These are phyloP conservation scores for Ciconia boyciana DNA, from an alignment of 2,113 vertebrate genomes.

Conservation along the genomic window DNA sequence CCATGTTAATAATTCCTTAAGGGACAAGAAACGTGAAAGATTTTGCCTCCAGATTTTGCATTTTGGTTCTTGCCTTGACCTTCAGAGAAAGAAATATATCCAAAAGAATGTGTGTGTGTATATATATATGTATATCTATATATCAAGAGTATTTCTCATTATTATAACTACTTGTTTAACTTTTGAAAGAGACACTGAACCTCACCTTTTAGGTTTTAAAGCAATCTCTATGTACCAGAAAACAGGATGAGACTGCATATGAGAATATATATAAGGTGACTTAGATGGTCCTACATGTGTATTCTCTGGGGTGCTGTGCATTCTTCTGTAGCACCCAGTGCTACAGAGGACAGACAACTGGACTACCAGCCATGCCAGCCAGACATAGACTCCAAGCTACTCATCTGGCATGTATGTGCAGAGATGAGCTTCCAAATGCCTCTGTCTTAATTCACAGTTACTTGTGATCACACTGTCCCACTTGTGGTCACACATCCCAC, in stretches of 20 bases:
- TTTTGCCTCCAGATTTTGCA: not conserved
- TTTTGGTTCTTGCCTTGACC: not conserved
- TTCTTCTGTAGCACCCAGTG: not conserved
- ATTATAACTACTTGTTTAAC: not conserved
- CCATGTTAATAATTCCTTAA: not conserved
- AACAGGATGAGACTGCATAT: not conserved
- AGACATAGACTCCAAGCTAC: not conserved
- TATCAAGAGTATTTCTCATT: not conserved
- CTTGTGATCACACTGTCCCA: not conserved
- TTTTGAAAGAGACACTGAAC: not conserved
- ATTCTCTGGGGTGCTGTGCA: not conserved
- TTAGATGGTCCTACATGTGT: not conserved
- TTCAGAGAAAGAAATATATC: not conserved
- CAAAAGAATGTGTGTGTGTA: not conserved
- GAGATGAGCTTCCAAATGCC: not conserved
- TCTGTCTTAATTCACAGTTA: not conserved
- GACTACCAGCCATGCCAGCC: not conserved
- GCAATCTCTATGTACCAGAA: not conserved
- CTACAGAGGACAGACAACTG: not conserved
- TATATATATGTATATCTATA: not conserved
- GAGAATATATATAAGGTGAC: not conserved
- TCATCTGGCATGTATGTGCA: not conserved
- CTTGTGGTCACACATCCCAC: not conserved
- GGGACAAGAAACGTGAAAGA: not conserved
- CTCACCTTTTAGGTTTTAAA: not conserved